Base-by-base conservation (phyloP, 2,113 vertebrate genomes). In the Stomatorhinus ivindoensis region DNA sequence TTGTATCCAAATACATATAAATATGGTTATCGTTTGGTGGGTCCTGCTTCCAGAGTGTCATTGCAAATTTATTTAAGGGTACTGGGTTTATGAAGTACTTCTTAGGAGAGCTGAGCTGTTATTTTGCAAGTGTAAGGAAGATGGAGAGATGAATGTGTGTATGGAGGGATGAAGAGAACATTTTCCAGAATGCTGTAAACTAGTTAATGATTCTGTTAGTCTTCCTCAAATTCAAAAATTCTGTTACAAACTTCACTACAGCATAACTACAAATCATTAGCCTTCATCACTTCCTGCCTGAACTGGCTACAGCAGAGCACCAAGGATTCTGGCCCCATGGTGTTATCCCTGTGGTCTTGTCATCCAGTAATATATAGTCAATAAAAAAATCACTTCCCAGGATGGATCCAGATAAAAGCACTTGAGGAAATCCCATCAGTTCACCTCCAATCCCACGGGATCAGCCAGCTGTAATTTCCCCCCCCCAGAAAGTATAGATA, bases 401-500 rank as follows among this genome's bases (percentile, higher is more conserved):
- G 86, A 87, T 55, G 11, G 82, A 35, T 2, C 19, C 84, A 89
- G 85, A 87, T 80, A 89, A 55, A 73, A 55, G 7, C 46, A 50
- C 46, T 15, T 10, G 47, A 87, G 24, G 21, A 50, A 84, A 42
- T 35, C 13, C 17, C 76, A 65, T 46, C 15, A 80, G 47, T 87
- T 80, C 73, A 87, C 48, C 61, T 76, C 35, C 9, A 50, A 31
- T 87, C 89, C 84, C 85, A 76, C 47, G 89, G 85, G 61, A 89
- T 44, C 21, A 47, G 21, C 31, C 8, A 7, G 21, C 17, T 50
- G 90, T 93, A 90, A 90, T 89, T n/a, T n/a, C n/a, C n/a, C n/a
- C n/a, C n/a, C 92, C 89, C 87, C 87, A 88, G 91, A 87, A 48
- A 46, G 2, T 44, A 86, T 46, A 91, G 92, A 93, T 92, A 93